phyloP scores from a whole-genome alignment of 2,888 invertebrate species.

The Boloria selene region DNA sequence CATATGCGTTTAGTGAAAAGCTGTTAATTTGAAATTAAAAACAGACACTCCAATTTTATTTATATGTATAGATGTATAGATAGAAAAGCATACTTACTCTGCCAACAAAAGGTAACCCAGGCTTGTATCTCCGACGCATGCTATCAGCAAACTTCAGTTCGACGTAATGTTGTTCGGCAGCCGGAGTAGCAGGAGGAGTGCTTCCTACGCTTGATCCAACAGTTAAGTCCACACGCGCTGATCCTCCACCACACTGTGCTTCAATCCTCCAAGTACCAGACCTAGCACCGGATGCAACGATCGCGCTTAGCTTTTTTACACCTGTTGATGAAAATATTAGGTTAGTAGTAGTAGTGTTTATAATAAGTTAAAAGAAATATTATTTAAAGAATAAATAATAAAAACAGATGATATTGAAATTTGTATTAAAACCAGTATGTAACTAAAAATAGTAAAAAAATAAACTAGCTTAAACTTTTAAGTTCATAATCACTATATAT shows the following conservation, averaged over 20 bases:
- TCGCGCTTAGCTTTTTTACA: constrained; percentile 81
- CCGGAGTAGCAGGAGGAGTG: constrained; percentile 81
- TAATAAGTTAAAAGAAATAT: too few relatives aligned
- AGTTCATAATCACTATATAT: too few relatives aligned
- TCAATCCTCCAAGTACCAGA: constrained; percentile 83
- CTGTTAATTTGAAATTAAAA: too few relatives aligned
- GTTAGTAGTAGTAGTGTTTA: too few relatives aligned
- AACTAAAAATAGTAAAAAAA: too few relatives aligned
- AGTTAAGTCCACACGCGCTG: constrained; percentile 81
- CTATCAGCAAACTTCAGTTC: constrained; percentile 85
- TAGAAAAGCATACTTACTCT: constrained; percentile 70
- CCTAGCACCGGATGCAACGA: constrained; percentile 80
- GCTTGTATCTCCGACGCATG: constrained; percentile 85
- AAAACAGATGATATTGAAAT: too few relatives aligned
- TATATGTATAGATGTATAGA: too few relatives aligned
- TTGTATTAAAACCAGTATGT: too few relatives aligned
- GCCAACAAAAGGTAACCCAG: constrained; percentile 85
- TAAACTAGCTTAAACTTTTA: too few relatives aligned
- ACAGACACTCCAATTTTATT: too few relatives aligned
- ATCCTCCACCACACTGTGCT: constrained; percentile 76
- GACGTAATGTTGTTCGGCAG: constrained; percentile 86
- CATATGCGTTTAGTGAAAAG: too few relatives aligned
- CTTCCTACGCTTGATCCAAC: constrained; percentile 71
- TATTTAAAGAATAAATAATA: too few relatives aligned
- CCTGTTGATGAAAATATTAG: constrained; percentile 57